phyloP scores from a whole-genome alignment of 2,888 invertebrate species.

The Cosmia trapezina region DNA sequence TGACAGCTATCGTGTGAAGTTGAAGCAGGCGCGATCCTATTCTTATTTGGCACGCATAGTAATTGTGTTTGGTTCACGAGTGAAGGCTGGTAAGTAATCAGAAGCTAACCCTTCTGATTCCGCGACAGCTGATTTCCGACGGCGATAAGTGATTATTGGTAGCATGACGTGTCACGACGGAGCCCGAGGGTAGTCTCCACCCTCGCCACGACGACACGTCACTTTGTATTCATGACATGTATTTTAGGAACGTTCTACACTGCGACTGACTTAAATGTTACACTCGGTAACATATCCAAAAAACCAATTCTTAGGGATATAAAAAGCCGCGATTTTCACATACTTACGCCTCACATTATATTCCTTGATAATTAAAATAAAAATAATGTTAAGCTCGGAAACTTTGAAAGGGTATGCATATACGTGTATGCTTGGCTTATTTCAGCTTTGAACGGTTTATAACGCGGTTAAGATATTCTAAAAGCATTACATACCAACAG shows the following conservation, averaged over 20 bases:
- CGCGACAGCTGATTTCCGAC: conserved; percentile 86
- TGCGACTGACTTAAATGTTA: conserved; percentile 21
- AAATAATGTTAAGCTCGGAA: conserved; percentile 29
- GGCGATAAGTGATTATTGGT: conserved; percentile 81
- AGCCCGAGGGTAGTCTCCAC: conserved; percentile 62
- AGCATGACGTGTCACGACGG: conserved; percentile 74
- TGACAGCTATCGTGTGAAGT: no score
- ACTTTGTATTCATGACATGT: conserved; percentile 44
- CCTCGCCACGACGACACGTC: conserved; percentile 57
- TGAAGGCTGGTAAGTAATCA: conserved; percentile 74
- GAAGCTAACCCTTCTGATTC: conserved; percentile 72
- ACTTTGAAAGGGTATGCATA: conserved; percentile 40
- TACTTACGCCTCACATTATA: conserved; percentile 1
- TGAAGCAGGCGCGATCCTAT: no score
- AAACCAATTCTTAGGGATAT: background rate
- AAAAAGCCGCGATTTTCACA: conserved; percentile 12
- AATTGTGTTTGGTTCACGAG: conserved; percentile 49
- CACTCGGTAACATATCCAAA: background rate
- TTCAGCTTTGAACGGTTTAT: conserved; percentile 52
- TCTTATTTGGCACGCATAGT: no score
- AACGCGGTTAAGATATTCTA: conserved; percentile 50
- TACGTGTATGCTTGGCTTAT: conserved; percentile 40
- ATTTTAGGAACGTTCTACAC: conserved; percentile 52
- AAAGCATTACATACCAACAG: conserved; percentile 45
- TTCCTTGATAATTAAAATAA: conserved; percentile 11